Conservation (phyloP, 2,113 vertebrate genomes). For the Planiliza haematocheilus region DNA sequence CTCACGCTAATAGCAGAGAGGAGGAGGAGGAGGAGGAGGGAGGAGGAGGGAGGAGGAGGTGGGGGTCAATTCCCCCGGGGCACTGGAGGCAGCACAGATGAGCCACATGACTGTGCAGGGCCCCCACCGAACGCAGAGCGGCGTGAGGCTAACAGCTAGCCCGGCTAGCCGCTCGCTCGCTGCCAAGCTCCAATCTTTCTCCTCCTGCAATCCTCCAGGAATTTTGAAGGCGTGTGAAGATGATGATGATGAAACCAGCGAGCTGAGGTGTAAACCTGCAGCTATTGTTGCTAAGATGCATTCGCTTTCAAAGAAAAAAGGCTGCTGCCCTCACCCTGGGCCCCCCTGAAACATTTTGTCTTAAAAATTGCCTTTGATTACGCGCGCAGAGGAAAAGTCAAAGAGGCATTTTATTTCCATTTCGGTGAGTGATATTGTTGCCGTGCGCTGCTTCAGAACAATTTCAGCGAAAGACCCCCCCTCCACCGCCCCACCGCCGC, state of each 20-base stretch:
- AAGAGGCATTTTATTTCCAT: slow-evolving; percentile 60
- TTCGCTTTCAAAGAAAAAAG: slow-evolving; percentile 32
- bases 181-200: slow-evolving; percentile 30
- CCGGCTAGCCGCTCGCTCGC: not conserved
- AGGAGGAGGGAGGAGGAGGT: no score
- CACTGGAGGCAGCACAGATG: slow-evolving; percentile 65
- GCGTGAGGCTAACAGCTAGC: slow-evolving; percentile 27
- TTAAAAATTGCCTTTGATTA: slow-evolving; percentile 48
- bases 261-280: slow-evolving; percentile 47
- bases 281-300: slow-evolving; percentile 34
- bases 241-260: slow-evolving; percentile 50
- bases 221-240: slow-evolving; percentile 41
- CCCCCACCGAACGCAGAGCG: slow-evolving; percentile 18
- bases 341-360: slow-evolving; percentile 30
- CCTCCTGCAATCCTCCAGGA: slow-evolving; percentile 40
- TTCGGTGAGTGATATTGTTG: slow-evolving; percentile 61
- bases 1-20: slow-evolving; percentile 47
- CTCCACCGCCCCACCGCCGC: no score
- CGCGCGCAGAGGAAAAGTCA: slow-evolving; percentile 46
- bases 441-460: slow-evolving; percentile 47
- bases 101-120: slow-evolving; percentile 61
- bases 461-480: slow-evolving; percentile 39
- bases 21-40: no score
- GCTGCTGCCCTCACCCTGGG: slow-evolving; percentile 14
- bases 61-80: slow-evolving; percentile 52